These are phyloP conservation scores for Malurus elegans DNA, from an alignment of 2,113 vertebrate genomes.

Conservation along the genomic window DNA sequence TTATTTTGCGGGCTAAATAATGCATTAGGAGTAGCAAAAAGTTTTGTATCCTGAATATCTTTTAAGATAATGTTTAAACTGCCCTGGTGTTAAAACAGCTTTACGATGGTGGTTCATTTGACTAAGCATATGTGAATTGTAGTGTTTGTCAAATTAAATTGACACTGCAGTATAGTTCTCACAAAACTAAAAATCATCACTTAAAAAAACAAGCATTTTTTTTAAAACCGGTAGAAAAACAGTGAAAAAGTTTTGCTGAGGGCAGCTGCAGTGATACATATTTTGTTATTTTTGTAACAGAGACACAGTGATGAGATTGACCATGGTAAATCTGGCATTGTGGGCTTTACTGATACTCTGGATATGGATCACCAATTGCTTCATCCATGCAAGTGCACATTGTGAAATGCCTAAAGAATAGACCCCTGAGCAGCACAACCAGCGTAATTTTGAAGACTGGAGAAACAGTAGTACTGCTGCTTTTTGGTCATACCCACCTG, in stretches of 20 bases:
- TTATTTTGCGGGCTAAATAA: background rate
- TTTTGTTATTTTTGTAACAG: background rate
- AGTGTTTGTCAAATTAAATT: background rate
- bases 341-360: background rate
- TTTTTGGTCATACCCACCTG: background rate
- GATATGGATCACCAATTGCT: background rate
- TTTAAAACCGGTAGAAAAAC: background rate
- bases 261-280: background rate
- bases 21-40: background rate
- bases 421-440: background rate
- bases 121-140: background rate
- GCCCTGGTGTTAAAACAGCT: background rate
- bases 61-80: background rate
- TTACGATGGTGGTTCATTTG: background rate
- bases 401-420: background rate
- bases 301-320: background rate
- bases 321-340: background rate
- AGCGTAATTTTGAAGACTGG: background rate
- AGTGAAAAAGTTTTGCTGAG: background rate
- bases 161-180: background rate
- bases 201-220: background rate
- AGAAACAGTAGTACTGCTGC: background rate
- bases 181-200: background rate
- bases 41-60: background rate
- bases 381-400: rapidly evolving